A percentile compares a stretch with the other conserved stretches of the same genome.
Conservation (phyloP, 2,113 vertebrate genomes). For the Phyllostomus discolor region DNA sequence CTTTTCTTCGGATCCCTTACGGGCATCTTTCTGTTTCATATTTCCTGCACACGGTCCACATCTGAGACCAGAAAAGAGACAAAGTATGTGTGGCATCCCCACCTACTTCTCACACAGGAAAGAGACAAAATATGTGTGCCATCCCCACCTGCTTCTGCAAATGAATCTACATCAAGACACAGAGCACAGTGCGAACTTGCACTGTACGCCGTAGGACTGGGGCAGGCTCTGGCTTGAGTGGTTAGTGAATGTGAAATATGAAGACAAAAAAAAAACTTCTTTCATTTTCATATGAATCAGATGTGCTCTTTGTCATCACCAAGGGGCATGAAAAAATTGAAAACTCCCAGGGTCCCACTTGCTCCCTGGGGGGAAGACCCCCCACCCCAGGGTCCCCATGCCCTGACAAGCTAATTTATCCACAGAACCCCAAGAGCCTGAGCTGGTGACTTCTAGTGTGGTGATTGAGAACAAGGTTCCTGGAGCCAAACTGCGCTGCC, state of each 20-base stretch:
- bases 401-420: background rate
- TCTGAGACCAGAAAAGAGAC: background rate
- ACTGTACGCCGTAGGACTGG: accelerated
- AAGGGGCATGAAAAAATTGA: background rate
- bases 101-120: background rate
- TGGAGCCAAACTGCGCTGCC: background rate
- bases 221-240: background rate
- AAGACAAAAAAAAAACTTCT: background rate
- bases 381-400: accelerated
- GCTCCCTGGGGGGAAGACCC: background rate
- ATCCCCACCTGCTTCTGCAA: background rate
- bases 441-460: background rate
- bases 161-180: background rate
- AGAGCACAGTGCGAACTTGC: background rate
- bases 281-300: background rate
- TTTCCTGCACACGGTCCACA: background rate
- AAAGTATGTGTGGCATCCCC: background rate
- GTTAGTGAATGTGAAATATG: background rate
- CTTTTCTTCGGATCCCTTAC: slow-evolving; percentile 44
- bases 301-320: background rate
- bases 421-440: background rate
- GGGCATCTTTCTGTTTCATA: slow-evolving; percentile 56
- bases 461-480: background rate
- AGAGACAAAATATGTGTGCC: background rate
- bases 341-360: background rate